These are phyloP conservation scores for Ataeniobius toweri DNA, from an alignment of 2,797 vertebrate genomes.

Conservation along the genomic window DNA sequence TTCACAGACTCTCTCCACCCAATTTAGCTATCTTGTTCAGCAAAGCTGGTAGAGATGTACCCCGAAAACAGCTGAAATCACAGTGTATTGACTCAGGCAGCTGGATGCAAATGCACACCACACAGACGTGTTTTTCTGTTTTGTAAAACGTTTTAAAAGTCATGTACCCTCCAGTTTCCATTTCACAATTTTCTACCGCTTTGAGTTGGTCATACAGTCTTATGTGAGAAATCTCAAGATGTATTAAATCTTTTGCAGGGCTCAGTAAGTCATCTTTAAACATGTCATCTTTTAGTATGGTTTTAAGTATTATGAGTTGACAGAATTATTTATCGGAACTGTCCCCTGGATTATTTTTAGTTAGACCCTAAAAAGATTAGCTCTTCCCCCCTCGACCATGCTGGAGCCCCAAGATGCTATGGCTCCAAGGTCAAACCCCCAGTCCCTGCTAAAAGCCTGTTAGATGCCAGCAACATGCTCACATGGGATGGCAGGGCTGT, in stretches of 20 bases:
- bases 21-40: too few species aligned
- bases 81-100: neutral
- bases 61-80: neutral
- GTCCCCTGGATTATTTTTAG: slow-evolving; percentile 26
- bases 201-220: neutral
- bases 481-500: slow-evolving; percentile 49
- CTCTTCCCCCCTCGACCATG: slow-evolving; percentile 7
- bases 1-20: too few species aligned
- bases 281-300: neutral
- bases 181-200: neutral
- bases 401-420: slow-evolving; percentile 63
- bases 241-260: neutral
- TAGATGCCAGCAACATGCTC: slow-evolving; percentile 60
- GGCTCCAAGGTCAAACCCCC: slow-evolving; percentile 73
- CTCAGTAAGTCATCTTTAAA: neutral
- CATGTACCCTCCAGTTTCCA: neutral
- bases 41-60: too few species aligned
- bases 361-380: slow-evolving; percentile 20
- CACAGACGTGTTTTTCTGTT: neutral
- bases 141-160: neutral
- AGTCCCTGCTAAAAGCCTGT: slow-evolving; percentile 46
- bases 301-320: neutral
- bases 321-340: neutral
- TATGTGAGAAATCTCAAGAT: neutral
- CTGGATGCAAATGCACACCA: neutral